Evolutionary conservation across 2,888 invertebrate genomes (phyloP).

Genomic region (Celastrina argiolus): DNA sequence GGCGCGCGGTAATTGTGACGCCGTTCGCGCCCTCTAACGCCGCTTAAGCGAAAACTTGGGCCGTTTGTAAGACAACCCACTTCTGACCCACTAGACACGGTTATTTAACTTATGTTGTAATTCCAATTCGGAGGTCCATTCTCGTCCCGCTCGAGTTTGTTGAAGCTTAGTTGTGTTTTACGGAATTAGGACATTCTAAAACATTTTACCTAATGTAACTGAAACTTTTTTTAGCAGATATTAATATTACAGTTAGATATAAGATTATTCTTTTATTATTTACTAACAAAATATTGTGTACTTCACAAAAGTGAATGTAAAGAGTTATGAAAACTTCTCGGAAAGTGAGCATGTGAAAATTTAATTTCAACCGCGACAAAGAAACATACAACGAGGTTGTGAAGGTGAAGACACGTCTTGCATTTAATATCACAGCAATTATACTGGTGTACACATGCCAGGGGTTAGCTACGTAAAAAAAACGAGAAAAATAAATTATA

Average conservation of each 20-base stretch:
- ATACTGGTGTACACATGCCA: not conserved
- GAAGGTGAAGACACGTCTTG: conserved; percentile 7
- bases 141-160: not conserved
- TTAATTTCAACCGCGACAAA: conserved; percentile 2
- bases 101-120: conserved; percentile 18
- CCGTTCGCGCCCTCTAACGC: conserved; percentile 77
- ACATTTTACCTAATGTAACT: not conserved
- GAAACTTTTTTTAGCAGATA: not conserved
- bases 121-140: conserved; percentile 2
- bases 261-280: no score
- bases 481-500: not conserved
- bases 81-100: conserved; percentile 17
- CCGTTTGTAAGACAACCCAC: conserved; percentile 51
- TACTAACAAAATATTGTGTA: not conserved
- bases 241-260: not conserved
- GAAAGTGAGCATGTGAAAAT: not conserved
- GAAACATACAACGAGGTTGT: not conserved
- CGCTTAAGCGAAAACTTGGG: conserved; percentile 70
- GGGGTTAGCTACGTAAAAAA: not conserved
- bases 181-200: not conserved
- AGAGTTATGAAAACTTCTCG: not conserved
- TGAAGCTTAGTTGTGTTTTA: not conserved
- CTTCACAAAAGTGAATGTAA: not conserved
- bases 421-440: conserved; percentile 7
- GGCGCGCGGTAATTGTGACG: conserved; percentile 76